phyloP scores from a whole-genome alignment of 1,140 invertebrate genomes.

The Rhyacophila brunnea region DNA sequence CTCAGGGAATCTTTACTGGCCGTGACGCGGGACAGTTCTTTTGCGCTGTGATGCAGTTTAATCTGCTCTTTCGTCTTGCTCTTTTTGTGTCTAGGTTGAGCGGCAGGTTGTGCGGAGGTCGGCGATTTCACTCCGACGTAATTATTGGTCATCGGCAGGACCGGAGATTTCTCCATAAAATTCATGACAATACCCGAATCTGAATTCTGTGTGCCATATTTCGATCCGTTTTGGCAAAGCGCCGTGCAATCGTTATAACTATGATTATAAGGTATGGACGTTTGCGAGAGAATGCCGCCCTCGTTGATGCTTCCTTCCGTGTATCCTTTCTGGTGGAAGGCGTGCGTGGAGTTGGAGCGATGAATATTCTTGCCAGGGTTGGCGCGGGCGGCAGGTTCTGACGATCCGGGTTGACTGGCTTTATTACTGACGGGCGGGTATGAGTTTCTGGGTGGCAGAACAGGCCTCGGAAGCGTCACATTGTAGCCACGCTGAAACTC shows the following conservation, averaged over 20 bases:
- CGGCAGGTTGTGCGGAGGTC: conserved; percentile 42
- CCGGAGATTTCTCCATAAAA: conserved; percentile 20
- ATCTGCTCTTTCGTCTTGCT: conserved; percentile 47
- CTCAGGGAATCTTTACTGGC: conserved; percentile 53
- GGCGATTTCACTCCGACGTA: conserved; percentile 12
- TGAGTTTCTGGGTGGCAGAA: conserved; percentile 59
- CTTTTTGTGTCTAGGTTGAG: conserved; percentile 48
- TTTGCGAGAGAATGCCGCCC: not conserved
- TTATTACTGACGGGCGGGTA: conserved; percentile 58
- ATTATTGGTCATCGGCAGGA: conserved; percentile 18
- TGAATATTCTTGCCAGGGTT: conserved; percentile 54
- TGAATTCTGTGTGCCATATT: conserved; percentile 13
- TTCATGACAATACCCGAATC: conserved; percentile 15
- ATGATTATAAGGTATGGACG: conserved; percentile 19
- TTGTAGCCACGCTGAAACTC: conserved; percentile 56
- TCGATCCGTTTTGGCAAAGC: conserved; percentile 21
- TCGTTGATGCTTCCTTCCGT: conserved; percentile 10
- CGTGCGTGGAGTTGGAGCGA: conserved; percentile 54
- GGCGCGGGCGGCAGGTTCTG: conserved; percentile 48
- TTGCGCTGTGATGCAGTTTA: conserved; percentile 39
- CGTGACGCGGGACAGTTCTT: conserved; percentile 49
- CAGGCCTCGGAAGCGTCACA: conserved; percentile 54
- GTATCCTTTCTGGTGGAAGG: conserved; percentile 48
- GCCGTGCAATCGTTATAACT: conserved; percentile 30
- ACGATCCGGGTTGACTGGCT: conserved; percentile 42